Evolutionary conservation across 2,797 vertebrate species (phyloP).

Genomic region (Chlorospingus flavigularis): DNA sequence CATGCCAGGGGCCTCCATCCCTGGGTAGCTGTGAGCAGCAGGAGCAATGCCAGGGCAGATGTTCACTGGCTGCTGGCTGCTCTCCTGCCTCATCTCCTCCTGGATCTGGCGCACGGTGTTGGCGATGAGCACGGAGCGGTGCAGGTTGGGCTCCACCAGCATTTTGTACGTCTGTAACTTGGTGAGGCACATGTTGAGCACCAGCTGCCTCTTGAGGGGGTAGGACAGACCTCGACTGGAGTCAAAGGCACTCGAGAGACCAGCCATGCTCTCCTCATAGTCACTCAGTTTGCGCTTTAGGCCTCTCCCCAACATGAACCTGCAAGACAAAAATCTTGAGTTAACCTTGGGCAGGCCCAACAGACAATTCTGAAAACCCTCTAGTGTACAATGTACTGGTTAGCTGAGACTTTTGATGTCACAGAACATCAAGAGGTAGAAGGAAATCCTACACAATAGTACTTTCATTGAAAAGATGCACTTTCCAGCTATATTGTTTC

Average conservation of each 20-base stretch:
- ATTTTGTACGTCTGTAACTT: slow-evolving; percentile 84
- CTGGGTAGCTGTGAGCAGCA: slow-evolving; percentile 37
- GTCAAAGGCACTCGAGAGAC: slow-evolving; percentile 69
- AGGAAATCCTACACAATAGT: too few species aligned
- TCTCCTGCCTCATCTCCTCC: slow-evolving; percentile 82
- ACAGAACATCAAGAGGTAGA: not conserved
- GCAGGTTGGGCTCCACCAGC: slow-evolving; percentile 85
- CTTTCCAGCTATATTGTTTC: not conserved
- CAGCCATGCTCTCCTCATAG: slow-evolving; percentile 79
- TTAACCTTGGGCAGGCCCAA: not conserved
- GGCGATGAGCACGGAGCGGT: slow-evolving; percentile 86
- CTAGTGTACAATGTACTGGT: not conserved
- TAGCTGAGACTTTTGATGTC: not conserved
- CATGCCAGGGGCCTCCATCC: slow-evolving; percentile 57
- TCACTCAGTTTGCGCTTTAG: slow-evolving; percentile 86
- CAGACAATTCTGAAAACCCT: not conserved
- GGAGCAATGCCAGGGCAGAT: slow-evolving; percentile 53
- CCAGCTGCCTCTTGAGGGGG: slow-evolving; percentile 84
- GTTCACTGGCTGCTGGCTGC: slow-evolving; percentile 47
- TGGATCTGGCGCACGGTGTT: slow-evolving; percentile 88
- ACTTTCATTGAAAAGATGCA: not conserved
- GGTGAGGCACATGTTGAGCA: slow-evolving; percentile 86
- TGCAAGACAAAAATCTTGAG: slow-evolving; percentile 25
- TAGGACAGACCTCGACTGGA: slow-evolving; percentile 71
- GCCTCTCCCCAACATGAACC: slow-evolving; percentile 88